These are phyloP conservation scores for Exocentrus adspersus DNA, from an alignment of 2,888 invertebrate species.

Conservation along the genomic window DNA sequence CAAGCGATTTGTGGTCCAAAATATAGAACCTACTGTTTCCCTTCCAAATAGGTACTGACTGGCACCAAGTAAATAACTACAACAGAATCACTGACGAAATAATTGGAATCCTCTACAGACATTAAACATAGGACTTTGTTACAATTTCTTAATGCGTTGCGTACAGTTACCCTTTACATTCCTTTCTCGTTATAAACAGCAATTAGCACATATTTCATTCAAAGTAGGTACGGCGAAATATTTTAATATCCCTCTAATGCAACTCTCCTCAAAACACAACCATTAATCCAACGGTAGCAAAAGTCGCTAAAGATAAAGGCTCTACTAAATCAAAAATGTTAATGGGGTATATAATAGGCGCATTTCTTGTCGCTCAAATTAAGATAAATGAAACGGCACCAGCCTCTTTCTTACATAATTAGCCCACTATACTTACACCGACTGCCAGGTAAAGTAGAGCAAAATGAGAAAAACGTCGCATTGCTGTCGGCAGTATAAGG, in stretches of 20 bases:
- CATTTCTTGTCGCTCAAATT: constrained; percentile 5
- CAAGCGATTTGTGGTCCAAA: no score
- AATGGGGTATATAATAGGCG: not conserved
- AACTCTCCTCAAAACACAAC: not conserved
- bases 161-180: no score
- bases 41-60: no score
- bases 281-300: not conserved
- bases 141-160: no score
- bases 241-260: not conserved
- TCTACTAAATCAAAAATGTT: not conserved
- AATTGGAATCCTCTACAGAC: no score
- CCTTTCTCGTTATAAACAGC: no score
- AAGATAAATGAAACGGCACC: constrained; percentile 2
- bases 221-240: not conserved
- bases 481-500: not conserved
- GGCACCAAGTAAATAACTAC: no score
- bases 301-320: not conserved
- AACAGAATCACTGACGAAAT: no score
- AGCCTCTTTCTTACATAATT: constrained; percentile 4
- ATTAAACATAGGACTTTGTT: no score
- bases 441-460: constrained; percentile 2
- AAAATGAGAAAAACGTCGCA: not conserved
- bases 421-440: not conserved
- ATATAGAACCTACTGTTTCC: no score
- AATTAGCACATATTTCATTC: no score